Evolutionary conservation across 2,797 vertebrate genomes (phyloP), one percentile per base, ranked within the genome.

Genomic region (Lophotriccus pileatus): DNA sequence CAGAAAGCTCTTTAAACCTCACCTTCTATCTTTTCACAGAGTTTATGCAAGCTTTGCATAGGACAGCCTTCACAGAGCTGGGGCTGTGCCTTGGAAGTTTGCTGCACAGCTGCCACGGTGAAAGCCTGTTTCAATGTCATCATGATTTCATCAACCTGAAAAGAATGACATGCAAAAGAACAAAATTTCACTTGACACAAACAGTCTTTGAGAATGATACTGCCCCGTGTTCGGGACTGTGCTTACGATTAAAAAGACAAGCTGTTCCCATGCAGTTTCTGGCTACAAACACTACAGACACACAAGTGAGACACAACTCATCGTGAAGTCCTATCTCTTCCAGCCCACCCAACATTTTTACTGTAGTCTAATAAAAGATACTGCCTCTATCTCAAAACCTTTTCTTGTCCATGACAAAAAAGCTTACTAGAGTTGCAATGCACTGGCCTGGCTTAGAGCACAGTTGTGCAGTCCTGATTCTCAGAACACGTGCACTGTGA

Each of bases 101-200:
- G 99, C 84, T 99, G 99, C 84, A 98, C 97, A 32, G 99, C 99
- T 9, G 99, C 99, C 91, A 99, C 98, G 0, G 98, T 99, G 96
- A 99, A 99, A 3, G 99, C 99, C 98, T 99, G 99, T 95, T 99
- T 99, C 97, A 99, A 94, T 24, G 99, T 99, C 98, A 99, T 97
- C 99, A 99, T 99, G 95, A 99, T 99, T 97, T 99, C 99, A 93
- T 99, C 99, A 75, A 99, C 99, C 99, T 99, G 76, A 60, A 80
- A 37, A 80, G 12, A 77, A 90, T 0, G 39, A 18, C 36, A 60
- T 27, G 21, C 30, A 85, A 37, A 66, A 60, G 28, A 92, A 60
- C 4, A 79, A 27, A 70, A 50, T 41, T 90, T 74, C 17, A 92
- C 12, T 62, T 70, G 60, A 63, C 8, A 47, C 22, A 88, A 62